Evolutionary conservation across 2,797 vertebrate genomes (phyloP).

Genomic region (Lates japonicus): DNA sequence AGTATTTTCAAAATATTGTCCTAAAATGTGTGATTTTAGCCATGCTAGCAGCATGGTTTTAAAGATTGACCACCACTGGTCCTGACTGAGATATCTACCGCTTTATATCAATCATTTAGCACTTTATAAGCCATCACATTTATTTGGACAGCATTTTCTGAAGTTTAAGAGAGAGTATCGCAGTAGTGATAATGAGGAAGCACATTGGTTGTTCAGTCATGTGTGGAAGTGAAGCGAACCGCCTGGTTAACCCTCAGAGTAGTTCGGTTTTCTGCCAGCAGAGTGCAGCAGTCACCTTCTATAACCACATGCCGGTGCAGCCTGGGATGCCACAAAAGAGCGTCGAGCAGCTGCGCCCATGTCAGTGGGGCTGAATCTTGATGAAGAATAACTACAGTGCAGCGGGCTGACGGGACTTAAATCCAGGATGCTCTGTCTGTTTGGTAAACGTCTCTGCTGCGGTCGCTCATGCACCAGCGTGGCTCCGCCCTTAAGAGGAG

Average conservation of each 20-base stretch:
- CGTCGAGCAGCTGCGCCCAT: slow-evolving; percentile 22
- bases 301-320: slow-evolving; percentile 12
- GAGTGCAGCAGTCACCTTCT: slow-evolving; percentile 76
- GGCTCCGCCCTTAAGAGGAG: slow-evolving; percentile 41
- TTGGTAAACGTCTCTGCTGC: slow-evolving; percentile 32
- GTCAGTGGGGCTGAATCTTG: slow-evolving; percentile 27
- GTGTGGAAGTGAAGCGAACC: slow-evolving; percentile 40
- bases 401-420: slow-evolving; percentile 6
- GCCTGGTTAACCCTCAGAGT: slow-evolving; percentile 43
- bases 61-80: neutral
- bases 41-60: neutral
- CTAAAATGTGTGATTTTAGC: neutral
- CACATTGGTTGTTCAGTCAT: slow-evolving; percentile 30
- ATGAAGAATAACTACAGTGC: no score
- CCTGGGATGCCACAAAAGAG: slow-evolving; percentile 40
- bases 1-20: neutral
- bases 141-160: neutral
- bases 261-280: slow-evolving; percentile 73
- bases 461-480: slow-evolving; percentile 23
- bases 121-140: neutral
- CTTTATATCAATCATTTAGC: neutral
- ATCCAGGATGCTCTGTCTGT: slow-evolving; percentile 32
- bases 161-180: neutral
- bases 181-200: slow-evolving; percentile 41
- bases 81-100: slow-evolving; percentile 1